Percentiles rank a stretch among this genome's conserved stretches.
Evolutionary conservation across 2,113 vertebrate genomes (phyloP).

Genomic region (Datnioides undecimradiatus): DNA sequence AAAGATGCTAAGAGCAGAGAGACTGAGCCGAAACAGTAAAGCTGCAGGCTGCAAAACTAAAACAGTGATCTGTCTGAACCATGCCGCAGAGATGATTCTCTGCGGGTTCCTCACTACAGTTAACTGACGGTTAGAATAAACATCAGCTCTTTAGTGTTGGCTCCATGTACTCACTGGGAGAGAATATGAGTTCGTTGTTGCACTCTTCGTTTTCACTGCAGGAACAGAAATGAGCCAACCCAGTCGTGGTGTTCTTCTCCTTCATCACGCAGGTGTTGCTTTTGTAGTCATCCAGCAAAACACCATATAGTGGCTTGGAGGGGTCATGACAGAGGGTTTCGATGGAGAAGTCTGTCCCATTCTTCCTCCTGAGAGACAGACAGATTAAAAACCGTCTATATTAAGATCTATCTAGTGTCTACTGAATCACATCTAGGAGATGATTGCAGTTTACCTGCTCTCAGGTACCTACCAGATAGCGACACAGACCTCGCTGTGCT

Average conservation of each 20-base stretch:
- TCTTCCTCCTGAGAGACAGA: slow-evolving; percentile 86
- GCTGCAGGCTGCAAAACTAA: neutral
- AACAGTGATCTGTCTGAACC: neutral
- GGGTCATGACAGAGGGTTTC: slow-evolving; percentile 93
- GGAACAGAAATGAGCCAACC: slow-evolving; percentile 90
- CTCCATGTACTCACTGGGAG: slow-evolving; percentile 80
- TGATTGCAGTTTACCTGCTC: neutral
- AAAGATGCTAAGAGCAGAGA: neutral
- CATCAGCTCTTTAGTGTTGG: neutral
- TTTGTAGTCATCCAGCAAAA: slow-evolving; percentile 86
- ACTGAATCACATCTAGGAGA: neutral
- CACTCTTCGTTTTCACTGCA: slow-evolving; percentile 88
- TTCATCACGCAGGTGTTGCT: slow-evolving; percentile 90
- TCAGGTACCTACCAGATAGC: slow-evolving; percentile 88
- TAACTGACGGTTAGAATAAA: neutral
- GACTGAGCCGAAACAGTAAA: neutral
- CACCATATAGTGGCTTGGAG: slow-evolving; percentile 81
- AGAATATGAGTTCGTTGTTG: slow-evolving; percentile 87
- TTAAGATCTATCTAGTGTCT: neutral
- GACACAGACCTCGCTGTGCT: slow-evolving; percentile 87
- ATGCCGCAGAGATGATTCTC: neutral
- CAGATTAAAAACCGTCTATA: rapidly evolving
- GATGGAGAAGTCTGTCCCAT: slow-evolving; percentile 86
- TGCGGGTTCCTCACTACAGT: neutral
- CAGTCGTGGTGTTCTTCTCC: slow-evolving; percentile 84